Evolutionary conservation across 92 coral and sea anemone species (phyloP).

Genomic region (Hydrozoanthus gracilis): DNA sequence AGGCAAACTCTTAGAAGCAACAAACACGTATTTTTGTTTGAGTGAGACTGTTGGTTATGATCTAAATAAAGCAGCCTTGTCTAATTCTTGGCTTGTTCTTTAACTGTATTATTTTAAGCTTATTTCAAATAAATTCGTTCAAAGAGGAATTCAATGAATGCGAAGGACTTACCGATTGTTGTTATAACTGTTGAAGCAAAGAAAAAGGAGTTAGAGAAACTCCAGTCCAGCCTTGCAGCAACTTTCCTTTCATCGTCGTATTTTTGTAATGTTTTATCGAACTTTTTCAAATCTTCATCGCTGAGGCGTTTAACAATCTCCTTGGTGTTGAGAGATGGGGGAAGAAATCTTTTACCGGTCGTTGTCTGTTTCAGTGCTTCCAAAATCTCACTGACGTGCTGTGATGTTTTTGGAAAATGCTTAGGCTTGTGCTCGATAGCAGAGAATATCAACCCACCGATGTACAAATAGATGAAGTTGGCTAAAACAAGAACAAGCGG

Average conservation of each 20-base stretch:
- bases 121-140: neutral
- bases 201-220: slow-evolving; percentile 85
- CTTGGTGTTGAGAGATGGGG: slow-evolving; percentile 61
- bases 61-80: no score
- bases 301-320: slow-evolving; percentile 57
- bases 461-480: slow-evolving; percentile 68
- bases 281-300: slow-evolving; percentile 58
- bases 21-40: no score
- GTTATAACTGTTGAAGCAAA: slow-evolving; percentile 89
- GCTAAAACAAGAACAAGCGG: slow-evolving; percentile 71
- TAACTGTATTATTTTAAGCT: no score
- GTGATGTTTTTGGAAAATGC: slow-evolving; percentile 51
- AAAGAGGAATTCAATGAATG: neutral
- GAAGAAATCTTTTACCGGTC: slow-evolving; percentile 63
- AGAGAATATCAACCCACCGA: slow-evolving; percentile 83
- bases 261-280: slow-evolving; percentile 60
- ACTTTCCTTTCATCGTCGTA: slow-evolving; percentile 55
- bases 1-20: no score
- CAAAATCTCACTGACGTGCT: slow-evolving; percentile 65
- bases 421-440: slow-evolving; percentile 69
- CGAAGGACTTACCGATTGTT: slow-evolving; percentile 75
- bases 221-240: slow-evolving; percentile 82
- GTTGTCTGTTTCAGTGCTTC: slow-evolving; percentile 70
- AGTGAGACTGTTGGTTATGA: no score
- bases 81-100: no score